Evolutionary conservation across 2,888 invertebrate genomes (phyloP), one percentile per base, ranked within the genome.

Genomic region (Callinectes sapidus): DNA sequence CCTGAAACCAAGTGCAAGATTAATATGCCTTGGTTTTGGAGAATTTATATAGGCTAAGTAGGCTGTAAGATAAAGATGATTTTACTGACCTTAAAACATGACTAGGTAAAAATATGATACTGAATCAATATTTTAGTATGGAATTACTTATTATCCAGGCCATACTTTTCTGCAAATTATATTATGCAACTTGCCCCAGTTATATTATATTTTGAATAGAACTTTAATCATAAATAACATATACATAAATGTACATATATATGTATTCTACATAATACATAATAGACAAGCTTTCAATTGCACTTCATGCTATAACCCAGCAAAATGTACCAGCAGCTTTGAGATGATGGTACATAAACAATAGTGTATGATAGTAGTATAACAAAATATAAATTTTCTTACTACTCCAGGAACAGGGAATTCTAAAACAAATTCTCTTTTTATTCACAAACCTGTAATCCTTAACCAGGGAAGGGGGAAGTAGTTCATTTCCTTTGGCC

Each of bases 371-470:
- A 81, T 35, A 35, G 81, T 81, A 81, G 81, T 81, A 81, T 81
- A 81, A 81, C 81, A 81, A 81, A 81, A 81, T 81, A 81, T 14
- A 81, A 81, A 81, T 81, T 81, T 81, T 32, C 81, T 35, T 81
- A 81, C 35, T 81, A 81, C 81, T 35, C 18, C 81, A 81, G 81
- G 81, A 81, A 35, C 81, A 81, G 81, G 81, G 81, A 81, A 81
- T 81, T 81, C 81, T 81, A 81, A 81, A 81, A 81, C 81, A 81
- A 81, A 81, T 81, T 35, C 81, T 81, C 81, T 81, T 81, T 48
- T 32, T 81, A 81, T 35, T 81, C 81, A 81, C 35, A 81, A 81
- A 81, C 81, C 35, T 81, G 35, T 81, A 18, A 81, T 28, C 81
- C 35, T 81, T 32, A 35, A 81, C 35, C 35, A 81, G 35, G n/a